Percentiles rank a stretch among this genome's conserved stretches.
Conservation (phyloP, 2,113 vertebrate species). For the Tylochromis polylepis region DNA sequence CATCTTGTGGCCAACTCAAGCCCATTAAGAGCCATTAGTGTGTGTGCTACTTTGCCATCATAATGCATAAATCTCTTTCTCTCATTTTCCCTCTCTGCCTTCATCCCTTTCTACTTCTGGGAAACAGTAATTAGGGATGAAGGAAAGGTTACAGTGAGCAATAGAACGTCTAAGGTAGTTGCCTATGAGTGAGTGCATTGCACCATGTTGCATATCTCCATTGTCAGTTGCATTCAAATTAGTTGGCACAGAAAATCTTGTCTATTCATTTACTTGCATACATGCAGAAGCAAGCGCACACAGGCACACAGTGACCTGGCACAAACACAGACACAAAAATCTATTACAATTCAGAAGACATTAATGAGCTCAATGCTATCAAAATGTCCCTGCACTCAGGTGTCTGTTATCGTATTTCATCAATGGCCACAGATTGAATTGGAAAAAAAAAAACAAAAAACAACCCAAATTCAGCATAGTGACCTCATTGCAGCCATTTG, state of each 20-base stretch:
- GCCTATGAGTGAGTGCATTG: constrained; percentile 46
- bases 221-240: constrained; percentile 38
- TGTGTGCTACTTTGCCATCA: constrained; percentile 64
- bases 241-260: constrained; percentile 1
- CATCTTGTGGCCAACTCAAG: constrained; percentile 72
- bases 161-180: constrained; percentile 51
- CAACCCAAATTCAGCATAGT: neutral
- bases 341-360: neutral
- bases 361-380: constrained; percentile 26
- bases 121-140: constrained; percentile 67
- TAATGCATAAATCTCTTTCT: constrained; percentile 70
- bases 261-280: neutral
- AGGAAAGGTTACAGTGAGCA: constrained; percentile 63
- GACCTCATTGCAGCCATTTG: constrained; percentile 27
- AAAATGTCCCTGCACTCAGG: constrained; percentile 29
- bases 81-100: constrained; percentile 31
- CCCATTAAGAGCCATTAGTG: constrained; percentile 86
- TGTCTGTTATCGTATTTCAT: constrained; percentile 33
- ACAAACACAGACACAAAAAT: neutral
- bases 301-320: neutral
- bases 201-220: constrained; percentile 33
- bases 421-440: constrained; percentile 26
- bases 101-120: constrained; percentile 48
- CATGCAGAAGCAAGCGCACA: neutral
- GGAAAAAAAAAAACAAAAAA: neutral